These are phyloP conservation scores for Zoanthus sociatus DNA, from an alignment of 92 coral and sea anemone genomes.

Conservation along the genomic window DNA sequence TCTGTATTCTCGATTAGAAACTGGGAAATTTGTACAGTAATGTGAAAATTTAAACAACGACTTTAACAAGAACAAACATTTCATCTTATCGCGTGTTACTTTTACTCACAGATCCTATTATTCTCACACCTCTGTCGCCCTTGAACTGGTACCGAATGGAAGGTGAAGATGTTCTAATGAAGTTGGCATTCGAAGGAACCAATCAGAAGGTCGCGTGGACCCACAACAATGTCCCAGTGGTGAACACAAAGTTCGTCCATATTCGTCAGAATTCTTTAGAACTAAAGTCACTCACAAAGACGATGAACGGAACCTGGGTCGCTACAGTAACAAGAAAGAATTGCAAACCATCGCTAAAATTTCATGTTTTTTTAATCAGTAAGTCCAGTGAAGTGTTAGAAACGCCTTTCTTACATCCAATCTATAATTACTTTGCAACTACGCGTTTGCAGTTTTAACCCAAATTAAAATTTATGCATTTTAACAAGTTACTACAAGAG, in stretches of 20 bases:
- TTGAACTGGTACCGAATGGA: slow-evolving; percentile 23
- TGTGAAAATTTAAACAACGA: no score
- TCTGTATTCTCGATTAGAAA: no score
- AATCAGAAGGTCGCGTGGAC: slow-evolving; percentile 14
- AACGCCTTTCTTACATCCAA: no score
- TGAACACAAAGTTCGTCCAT: slow-evolving; percentile 33
- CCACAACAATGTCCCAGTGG: slow-evolving; percentile 5
- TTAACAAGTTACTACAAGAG: no score
- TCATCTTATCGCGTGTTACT: neutral
- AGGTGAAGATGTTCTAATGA: slow-evolving; percentile 31
- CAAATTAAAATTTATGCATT: no score
- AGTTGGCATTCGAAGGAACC: slow-evolving; percentile 28
- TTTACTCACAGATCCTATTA: slow-evolving; percentile 7
- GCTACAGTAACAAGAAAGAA: slow-evolving; percentile 14
- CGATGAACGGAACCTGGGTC: slow-evolving; percentile 37
- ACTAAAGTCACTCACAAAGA: slow-evolving; percentile 18
- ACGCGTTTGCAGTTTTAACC: no score
- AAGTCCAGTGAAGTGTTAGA: neutral
- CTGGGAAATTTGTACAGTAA: no score
- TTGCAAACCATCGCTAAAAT: slow-evolving; percentile 13
- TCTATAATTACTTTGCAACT: no score
- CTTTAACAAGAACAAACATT: no score
- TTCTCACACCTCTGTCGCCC: slow-evolving; percentile 30
- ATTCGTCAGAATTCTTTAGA: slow-evolving; percentile 20
- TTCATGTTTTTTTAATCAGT: slow-evolving; percentile 22